These are phyloP conservation scores for Intellagama lesueurii DNA, from an alignment of 2,797 vertebrate genomes.

Conservation along the genomic window DNA sequence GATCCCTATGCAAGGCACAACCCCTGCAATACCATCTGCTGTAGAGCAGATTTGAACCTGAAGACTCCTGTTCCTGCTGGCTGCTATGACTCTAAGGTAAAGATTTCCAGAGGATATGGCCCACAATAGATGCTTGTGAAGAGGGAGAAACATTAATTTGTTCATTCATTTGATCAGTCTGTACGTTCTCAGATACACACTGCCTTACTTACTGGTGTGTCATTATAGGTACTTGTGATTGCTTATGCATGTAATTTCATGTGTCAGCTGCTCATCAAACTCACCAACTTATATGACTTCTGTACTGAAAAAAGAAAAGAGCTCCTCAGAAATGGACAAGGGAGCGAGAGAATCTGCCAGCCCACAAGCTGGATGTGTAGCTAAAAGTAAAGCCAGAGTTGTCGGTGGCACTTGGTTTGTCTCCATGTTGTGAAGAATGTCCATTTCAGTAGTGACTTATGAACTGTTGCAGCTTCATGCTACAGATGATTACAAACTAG, in stretches of 20 bases:
- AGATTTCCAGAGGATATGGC: background rate
- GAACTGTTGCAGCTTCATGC: background rate
- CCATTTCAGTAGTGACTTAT: background rate
- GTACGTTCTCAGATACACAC: background rate
- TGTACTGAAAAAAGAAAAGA: background rate
- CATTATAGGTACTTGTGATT: background rate
- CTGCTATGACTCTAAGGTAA: slow-evolving; percentile 93
- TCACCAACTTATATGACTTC: background rate
- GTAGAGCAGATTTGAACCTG: slow-evolving; percentile 86
- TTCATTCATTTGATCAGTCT: background rate
- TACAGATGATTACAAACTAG: background rate
- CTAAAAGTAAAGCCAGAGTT: background rate
- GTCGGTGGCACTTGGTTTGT: background rate
- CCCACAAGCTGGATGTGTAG: background rate
- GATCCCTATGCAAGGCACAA: slow-evolving; percentile 88
- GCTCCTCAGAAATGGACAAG: background rate
- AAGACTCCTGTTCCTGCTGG: slow-evolving; percentile 82
- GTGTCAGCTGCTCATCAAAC: background rate
- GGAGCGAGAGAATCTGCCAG: background rate
- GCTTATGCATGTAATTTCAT: background rate
- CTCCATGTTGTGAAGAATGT: background rate
- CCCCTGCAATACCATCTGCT: slow-evolving; percentile 91
- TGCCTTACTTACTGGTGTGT: too few relatives aligned
- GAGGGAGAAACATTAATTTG: background rate
- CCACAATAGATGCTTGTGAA: background rate